phyloP scores from a whole-genome alignment of 2,113 vertebrate genomes.

The Lates calcarifer region DNA sequence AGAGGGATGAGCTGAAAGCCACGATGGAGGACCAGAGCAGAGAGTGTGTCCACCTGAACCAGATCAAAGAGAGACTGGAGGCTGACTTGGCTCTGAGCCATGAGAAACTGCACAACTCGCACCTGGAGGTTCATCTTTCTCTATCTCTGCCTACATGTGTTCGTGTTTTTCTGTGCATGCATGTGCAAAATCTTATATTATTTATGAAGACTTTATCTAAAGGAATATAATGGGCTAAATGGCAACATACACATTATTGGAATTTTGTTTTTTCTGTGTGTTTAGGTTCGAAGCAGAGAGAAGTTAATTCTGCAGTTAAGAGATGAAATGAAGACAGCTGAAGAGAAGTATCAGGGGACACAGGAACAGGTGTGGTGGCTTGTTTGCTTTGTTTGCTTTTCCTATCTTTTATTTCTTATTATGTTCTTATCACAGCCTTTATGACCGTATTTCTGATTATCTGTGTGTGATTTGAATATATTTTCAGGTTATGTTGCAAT shows the following conservation, averaged over 20 bases:
- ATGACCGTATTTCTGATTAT: neutral
- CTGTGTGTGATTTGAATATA: neutral
- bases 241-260: neutral
- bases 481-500: neutral
- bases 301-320: slow-evolving; percentile 77
- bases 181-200: neutral
- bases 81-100: slow-evolving; percentile 76
- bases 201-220: neutral
- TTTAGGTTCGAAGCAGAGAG: slow-evolving; percentile 73
- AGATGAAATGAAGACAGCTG: slow-evolving; percentile 66
- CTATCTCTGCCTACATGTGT: slow-evolving; percentile 7
- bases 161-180: slow-evolving; percentile 21
- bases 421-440: neutral
- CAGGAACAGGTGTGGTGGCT: slow-evolving; percentile 69
- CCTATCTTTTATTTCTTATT: neutral
- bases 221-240: neutral
- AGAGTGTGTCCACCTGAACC: slow-evolving; percentile 66
- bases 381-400: slow-evolving; percentile 6
- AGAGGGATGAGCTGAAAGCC: slow-evolving; percentile 68
- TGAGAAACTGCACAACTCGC: slow-evolving; percentile 70
- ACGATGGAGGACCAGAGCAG: slow-evolving; percentile 72
- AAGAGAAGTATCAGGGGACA: slow-evolving; percentile 67
- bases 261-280: neutral
- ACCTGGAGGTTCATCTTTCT: slow-evolving; percentile 76
- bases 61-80: slow-evolving; percentile 76